Percentiles rank a stretch among this genome's conserved stretches.
Evolutionary conservation across 2,113 vertebrate species (phyloP).

Genomic region (Caranx ignobilis): DNA sequence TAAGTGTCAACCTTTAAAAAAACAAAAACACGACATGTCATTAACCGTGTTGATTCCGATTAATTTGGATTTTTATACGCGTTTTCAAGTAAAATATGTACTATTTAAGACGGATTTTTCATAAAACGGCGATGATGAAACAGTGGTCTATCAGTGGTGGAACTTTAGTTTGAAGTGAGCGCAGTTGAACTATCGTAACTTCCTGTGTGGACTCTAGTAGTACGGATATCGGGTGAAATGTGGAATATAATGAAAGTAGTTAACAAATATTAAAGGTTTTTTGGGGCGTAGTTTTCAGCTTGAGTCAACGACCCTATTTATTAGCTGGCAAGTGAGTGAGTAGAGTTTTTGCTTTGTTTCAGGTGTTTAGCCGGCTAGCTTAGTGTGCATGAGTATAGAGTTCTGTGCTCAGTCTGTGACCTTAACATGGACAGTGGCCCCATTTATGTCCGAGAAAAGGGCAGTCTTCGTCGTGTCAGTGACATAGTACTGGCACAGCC

Average conservation of each 20-base stretch:
- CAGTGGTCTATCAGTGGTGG: rapidly evolving
- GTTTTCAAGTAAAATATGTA: rapidly evolving
- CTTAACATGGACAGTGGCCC: slow-evolving; percentile 76
- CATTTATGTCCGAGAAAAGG: slow-evolving; percentile 91
- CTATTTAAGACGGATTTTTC: background rate
- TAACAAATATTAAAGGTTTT: background rate
- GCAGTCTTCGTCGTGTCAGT: slow-evolving; percentile 86
- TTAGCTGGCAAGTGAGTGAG: slow-evolving; percentile 8
- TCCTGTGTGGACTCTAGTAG: background rate
- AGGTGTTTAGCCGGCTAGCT: slow-evolving; percentile 2
- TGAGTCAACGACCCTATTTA: background rate
- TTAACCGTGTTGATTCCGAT: rapidly evolving
- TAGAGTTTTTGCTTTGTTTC: background rate
- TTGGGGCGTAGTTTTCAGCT: background rate
- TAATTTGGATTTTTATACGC: rapidly evolving
- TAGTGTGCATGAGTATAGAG: background rate
- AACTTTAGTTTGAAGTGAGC: slow-evolving; percentile 68
- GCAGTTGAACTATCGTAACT: background rate
- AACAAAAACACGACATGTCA: background rate
- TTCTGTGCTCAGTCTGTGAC: background rate
- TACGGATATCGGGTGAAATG: background rate
- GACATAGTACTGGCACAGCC: slow-evolving; percentile 76
- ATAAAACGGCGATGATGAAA: background rate
- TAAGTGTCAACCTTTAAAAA: slow-evolving; percentile 18
- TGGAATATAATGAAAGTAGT: background rate